A percentile compares a stretch with the other conserved stretches of the same genome.
phyloP scores from a whole-genome alignment of 1,140 invertebrate genomes.

The Archivesica marissinica region DNA sequence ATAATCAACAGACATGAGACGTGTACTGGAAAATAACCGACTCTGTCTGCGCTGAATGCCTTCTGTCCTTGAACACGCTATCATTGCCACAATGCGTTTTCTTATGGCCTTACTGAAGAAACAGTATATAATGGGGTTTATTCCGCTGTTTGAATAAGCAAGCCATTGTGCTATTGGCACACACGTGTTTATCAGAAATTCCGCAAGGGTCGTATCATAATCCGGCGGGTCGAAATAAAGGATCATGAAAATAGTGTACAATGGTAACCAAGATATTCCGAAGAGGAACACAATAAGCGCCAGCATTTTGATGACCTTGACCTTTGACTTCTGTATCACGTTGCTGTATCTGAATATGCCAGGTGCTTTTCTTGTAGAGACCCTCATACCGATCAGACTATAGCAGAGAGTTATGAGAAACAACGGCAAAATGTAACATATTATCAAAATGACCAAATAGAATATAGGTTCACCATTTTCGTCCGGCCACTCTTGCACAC shows the following conservation, averaged over 20 bases:
- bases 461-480: constrained; percentile 90
- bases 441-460: constrained; percentile 94
- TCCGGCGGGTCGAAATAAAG: constrained; percentile 61
- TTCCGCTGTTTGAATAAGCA: constrained; percentile 97
- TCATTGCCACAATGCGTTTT: constrained; percentile 88
- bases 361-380: constrained; percentile 93
- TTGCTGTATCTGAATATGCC: constrained; percentile 84
- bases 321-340: constrained; percentile 82
- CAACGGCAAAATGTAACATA: constrained; percentile 97
- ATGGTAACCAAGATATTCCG: constrained; percentile 96
- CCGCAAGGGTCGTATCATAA: background rate
- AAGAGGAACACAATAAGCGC: constrained; percentile 97
- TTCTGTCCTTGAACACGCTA: constrained; percentile 60
- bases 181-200: constrained; percentile 20
- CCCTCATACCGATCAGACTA: constrained; percentile 95
- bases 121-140: constrained; percentile 98
- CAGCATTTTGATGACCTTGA: constrained; percentile 96
- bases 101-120: constrained; percentile 98
- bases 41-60: constrained; percentile 25
- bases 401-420: constrained; percentile 96
- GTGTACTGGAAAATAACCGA: constrained; percentile 67
- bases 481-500: constrained; percentile 72
- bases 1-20: constrained; percentile 68
- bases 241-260: constrained; percentile 87
- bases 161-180: constrained; percentile 97